Evolutionary conservation across 2,797 vertebrate genomes (phyloP).

Genomic region (Anas bahamensis): DNA sequence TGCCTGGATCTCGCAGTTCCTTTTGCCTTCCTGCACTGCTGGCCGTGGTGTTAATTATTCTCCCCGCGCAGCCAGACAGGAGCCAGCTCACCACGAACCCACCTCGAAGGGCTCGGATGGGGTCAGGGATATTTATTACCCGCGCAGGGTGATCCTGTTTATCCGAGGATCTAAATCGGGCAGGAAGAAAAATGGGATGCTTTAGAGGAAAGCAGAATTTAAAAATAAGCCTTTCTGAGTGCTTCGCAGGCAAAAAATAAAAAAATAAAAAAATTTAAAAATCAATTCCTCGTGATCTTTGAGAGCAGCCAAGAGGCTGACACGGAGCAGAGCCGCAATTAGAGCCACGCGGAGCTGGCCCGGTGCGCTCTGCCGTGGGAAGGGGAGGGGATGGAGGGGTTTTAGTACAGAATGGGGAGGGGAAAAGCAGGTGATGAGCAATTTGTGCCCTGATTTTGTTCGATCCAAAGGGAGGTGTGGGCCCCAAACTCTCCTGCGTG

Average conservation of each 20-base stretch:
- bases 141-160: not conserved
- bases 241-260: not conserved
- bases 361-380: not conserved
- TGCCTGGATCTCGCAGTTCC: not conserved
- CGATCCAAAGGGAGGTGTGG: not conserved
- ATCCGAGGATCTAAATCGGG: not conserved
- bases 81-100: not conserved
- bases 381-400: not conserved
- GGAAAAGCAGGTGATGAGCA: not conserved
- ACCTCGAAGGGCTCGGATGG: not conserved
- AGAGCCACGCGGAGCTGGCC: not conserved
- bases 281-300: not conserved
- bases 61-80: not conserved
- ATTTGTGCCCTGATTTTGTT: not conserved
- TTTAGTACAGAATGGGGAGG: not conserved
- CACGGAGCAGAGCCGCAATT: not conserved
- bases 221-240: slow-evolving; percentile 21
- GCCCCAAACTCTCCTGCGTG: accelerated
- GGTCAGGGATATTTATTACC: not conserved
- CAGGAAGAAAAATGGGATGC: not conserved
- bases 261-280: not conserved
- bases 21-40: not conserved
- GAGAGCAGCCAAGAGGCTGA: not conserved
- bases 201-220: not conserved
- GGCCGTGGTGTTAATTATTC: not conserved